phyloP scores from a whole-genome alignment of 1,140 invertebrate genomes.

The Nebria ingens region DNA sequence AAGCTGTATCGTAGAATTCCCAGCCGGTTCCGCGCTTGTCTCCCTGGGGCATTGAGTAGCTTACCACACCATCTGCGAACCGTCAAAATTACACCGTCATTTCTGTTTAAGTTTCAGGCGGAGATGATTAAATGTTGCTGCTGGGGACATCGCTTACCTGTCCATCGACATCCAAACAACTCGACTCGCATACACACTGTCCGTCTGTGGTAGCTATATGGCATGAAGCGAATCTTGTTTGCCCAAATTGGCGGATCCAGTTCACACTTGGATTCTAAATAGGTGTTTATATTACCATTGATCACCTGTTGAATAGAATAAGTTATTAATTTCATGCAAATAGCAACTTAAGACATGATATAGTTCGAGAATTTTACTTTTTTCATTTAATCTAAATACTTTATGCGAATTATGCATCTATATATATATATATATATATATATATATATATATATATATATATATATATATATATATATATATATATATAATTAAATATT shows the following conservation, averaged over 20 bases:
- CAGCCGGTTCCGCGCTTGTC: constrained; percentile 56
- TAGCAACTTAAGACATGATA: too few species aligned
- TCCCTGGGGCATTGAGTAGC: constrained; percentile 75
- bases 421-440: too few species aligned
- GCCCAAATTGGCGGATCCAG: constrained; percentile 63
- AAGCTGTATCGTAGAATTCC: constrained; percentile 69
- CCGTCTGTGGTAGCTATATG: constrained; percentile 58
- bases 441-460: too few species aligned
- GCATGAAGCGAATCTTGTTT: constrained; percentile 60
- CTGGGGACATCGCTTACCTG: constrained; percentile 40
- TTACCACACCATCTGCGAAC: constrained; percentile 59
- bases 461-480: too few species aligned
- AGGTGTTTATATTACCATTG: constrained; percentile 73
- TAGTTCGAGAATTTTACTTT: too few species aligned
- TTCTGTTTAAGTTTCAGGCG: neutral
- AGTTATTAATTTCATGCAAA: too few species aligned
- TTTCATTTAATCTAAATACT: too few species aligned
- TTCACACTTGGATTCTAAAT: constrained; percentile 60
- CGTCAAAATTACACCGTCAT: constrained; percentile 14
- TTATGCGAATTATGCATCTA: too few species aligned
- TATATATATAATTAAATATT: too few species aligned
- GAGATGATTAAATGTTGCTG: too few species aligned
- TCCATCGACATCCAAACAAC: constrained; percentile 62
- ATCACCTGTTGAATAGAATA: constrained; percentile 58
- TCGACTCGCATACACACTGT: constrained; percentile 74